These are phyloP conservation scores for Saguinus imperator DNA, from an alignment of 2,113 vertebrate genomes.

Conservation along the genomic window DNA sequence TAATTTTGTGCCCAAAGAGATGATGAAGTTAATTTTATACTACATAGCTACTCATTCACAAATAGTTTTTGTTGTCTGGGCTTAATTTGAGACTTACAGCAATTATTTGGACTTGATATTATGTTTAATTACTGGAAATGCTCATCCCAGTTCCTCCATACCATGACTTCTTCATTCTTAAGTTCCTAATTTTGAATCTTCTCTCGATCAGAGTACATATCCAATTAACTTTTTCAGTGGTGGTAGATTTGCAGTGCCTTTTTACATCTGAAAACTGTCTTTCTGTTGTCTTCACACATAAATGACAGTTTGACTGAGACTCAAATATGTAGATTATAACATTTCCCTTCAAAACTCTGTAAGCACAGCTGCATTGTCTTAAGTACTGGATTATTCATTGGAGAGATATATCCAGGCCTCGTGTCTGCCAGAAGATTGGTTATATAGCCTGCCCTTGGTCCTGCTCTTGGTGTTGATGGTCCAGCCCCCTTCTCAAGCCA, in stretches of 20 bases:
- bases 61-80: constrained; percentile 19
- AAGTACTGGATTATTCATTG: neutral
- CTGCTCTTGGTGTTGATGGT: neutral
- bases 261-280: constrained; percentile 34
- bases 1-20: neutral
- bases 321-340: neutral
- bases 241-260: neutral
- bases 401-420: neutral
- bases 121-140: neutral
- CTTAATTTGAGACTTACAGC: neutral
- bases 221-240: constrained; percentile 14
- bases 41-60: neutral
- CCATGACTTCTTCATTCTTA: neutral
- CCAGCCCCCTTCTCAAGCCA: neutral
- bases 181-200: neutral
- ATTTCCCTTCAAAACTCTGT: neutral
- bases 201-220: neutral
- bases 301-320: constrained; percentile 28
- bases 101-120: neutral
- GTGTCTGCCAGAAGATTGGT: neutral
- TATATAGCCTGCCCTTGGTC: neutral
- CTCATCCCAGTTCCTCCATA: neutral
- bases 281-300: neutral
- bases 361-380: neutral
- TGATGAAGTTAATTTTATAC: constrained; percentile 13